These are phyloP conservation scores for Myiopsitta monachus DNA, from an alignment of 2,113 vertebrate genomes.

Conservation along the genomic window DNA sequence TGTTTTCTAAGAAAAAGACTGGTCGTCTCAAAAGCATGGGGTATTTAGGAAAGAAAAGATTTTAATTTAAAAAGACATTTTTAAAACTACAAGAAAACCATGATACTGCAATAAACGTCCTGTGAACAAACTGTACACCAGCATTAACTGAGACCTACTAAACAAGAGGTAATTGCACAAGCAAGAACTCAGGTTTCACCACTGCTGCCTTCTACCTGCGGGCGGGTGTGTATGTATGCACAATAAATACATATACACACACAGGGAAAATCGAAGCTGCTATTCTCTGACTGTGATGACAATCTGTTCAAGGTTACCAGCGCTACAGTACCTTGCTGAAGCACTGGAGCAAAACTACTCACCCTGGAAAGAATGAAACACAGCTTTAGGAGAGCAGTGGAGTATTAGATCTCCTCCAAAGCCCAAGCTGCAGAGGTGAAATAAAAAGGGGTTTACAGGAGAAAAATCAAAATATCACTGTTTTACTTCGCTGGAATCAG, in stretches of 20 bases:
- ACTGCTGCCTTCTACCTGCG: not conserved
- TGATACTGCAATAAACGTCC: not conserved
- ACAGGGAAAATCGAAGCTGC: not conserved
- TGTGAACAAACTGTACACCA: not conserved
- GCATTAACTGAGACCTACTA: not conserved
- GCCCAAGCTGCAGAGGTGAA: not conserved
- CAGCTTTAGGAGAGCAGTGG: not conserved
- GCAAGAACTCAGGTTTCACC: not conserved
- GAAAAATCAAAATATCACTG: not conserved
- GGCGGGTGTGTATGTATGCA: rapidly evolving
- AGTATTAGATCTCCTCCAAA: not conserved
- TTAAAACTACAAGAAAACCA: not conserved
- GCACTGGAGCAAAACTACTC: not conserved
- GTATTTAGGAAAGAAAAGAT: not conserved
- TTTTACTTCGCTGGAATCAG: not conserved
- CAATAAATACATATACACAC: not conserved
- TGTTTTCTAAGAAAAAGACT: not conserved
- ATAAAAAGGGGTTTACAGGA: not conserved
- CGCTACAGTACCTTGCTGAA: not conserved
- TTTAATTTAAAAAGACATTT: not conserved
- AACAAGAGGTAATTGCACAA: not conserved
- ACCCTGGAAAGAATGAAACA: not conserved
- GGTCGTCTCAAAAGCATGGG: not conserved
- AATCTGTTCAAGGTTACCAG: not conserved
- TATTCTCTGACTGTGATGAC: not conserved